Evolutionary conservation across 2,797 vertebrate genomes (phyloP).

Genomic region (Emydoidea blandingii): DNA sequence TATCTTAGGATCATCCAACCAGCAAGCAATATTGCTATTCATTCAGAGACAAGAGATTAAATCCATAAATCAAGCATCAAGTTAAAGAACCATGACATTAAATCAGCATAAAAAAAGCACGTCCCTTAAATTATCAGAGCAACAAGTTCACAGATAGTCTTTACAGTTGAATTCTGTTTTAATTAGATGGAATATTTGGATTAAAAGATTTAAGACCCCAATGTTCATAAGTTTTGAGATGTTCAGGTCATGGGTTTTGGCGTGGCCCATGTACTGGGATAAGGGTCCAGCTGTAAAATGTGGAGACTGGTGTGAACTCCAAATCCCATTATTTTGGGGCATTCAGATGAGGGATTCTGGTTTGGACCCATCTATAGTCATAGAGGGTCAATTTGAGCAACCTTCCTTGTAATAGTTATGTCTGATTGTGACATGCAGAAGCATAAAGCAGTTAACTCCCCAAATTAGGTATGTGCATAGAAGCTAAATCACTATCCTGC

Average conservation of each 20-base stretch:
- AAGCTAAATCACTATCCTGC: background rate
- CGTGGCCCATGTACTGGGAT: background rate
- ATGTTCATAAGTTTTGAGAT: background rate
- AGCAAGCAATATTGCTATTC: background rate
- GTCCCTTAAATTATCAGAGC: background rate
- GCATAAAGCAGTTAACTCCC: background rate
- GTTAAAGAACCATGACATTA: background rate
- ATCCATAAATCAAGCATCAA: background rate
- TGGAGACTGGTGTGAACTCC: background rate
- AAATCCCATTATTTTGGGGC: background rate
- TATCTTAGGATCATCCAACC: background rate
- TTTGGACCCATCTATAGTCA: background rate
- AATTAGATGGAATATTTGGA: background rate
- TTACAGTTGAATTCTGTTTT: background rate
- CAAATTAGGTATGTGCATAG: background rate
- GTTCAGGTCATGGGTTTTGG: background rate
- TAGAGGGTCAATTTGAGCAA: background rate
- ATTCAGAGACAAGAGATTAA: background rate
- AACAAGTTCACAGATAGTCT: background rate
- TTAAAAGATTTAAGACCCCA: background rate
- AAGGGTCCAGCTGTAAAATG: background rate
- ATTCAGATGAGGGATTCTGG: background rate
- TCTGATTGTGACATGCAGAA: background rate
- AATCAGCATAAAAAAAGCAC: background rate
- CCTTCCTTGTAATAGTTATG: background rate